These are phyloP conservation scores for Erannis defoliaria DNA, from an alignment of 2,888 invertebrate species.

Conservation along the genomic window DNA sequence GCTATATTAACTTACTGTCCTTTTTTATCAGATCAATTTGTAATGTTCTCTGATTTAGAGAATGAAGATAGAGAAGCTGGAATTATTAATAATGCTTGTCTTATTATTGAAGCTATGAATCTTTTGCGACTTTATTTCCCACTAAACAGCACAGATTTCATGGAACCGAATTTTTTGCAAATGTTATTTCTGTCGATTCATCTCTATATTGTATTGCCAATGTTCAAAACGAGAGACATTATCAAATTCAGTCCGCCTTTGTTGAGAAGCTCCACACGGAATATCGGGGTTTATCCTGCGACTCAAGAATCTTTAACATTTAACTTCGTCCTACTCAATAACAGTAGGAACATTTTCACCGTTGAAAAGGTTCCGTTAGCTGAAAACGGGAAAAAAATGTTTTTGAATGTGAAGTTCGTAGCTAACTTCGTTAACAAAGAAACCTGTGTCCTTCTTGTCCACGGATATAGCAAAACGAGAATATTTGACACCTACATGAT, in stretches of 20 bases:
- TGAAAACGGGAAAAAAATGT: conserved; percentile 74
- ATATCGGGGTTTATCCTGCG: conserved; percentile 70
- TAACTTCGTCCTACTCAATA: conserved; percentile 68
- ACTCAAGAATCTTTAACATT: conserved; percentile 74
- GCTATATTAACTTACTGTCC: conserved; percentile 87
- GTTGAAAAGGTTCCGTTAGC: conserved; percentile 69
- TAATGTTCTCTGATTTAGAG: conserved; percentile 74
- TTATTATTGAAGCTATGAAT: conserved; percentile 84
- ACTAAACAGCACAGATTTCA: conserved; percentile 81
- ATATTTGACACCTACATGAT: conserved; percentile 78
- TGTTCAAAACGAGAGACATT: conserved; percentile 75
- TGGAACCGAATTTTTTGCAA: conserved; percentile 83
- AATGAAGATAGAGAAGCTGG: conserved; percentile 63
- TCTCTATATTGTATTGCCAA: conserved; percentile 85
- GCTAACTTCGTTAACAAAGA: conserved; percentile 73
- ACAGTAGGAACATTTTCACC: conserved; percentile 65
- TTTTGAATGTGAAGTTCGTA: conserved; percentile 69
- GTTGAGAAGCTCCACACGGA: conserved; percentile 70
- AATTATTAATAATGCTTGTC: conserved; percentile 86
- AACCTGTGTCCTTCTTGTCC: conserved; percentile 68
- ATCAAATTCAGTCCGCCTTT: conserved; percentile 79
- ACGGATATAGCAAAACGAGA: conserved; percentile 79
- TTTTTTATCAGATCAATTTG: conserved; percentile 79
- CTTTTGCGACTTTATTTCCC: conserved; percentile 85
- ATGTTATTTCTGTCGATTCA: conserved; percentile 86